A percentile compares a stretch with the other conserved stretches of the same genome.
Evolutionary conservation across 2,797 vertebrate genomes (phyloP).

Genomic region (Ctenopoma kingsleyae): DNA sequence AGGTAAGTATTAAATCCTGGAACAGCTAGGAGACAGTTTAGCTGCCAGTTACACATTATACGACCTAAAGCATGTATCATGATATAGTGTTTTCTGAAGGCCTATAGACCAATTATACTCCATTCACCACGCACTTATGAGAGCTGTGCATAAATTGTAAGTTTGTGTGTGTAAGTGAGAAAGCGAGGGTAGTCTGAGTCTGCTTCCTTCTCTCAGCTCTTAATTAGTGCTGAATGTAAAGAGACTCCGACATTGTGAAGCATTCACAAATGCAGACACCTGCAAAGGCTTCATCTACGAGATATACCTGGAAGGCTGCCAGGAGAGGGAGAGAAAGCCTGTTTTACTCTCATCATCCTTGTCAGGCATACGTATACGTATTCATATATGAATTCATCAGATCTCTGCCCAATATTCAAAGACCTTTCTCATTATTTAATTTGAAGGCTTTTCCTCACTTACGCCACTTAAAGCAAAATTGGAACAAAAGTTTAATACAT

Average conservation of each 20-base stretch:
- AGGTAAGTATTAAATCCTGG: background rate
- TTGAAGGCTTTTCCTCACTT: conserved; percentile 20
- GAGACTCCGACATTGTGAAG: conserved; percentile 16
- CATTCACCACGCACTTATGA: conserved; percentile 5
- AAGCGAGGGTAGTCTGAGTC: background rate
- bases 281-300: conserved; percentile 19
- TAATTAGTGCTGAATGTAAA: conserved; percentile 47
- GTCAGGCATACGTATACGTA: background rate
- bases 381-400: background rate
- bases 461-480: conserved; percentile 8
- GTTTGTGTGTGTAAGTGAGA: background rate
- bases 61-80: conserved; percentile 20
- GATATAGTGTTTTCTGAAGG: conserved; percentile 25
- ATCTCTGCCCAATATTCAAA: background rate
- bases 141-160: background rate
- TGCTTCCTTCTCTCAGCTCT: conserved; percentile 20
- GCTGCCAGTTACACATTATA: background rate
- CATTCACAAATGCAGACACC: conserved; percentile 9
- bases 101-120: conserved; percentile 31
- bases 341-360: conserved; percentile 18
- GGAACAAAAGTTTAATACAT: conserved; percentile 23
- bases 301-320: conserved; percentile 23
- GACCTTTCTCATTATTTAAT: background rate
- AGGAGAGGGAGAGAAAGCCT: conserved; percentile 5
- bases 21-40: background rate